phyloP scores from a whole-genome alignment of 2,113 vertebrate species.

The Neodon shergylaensis region DNA sequence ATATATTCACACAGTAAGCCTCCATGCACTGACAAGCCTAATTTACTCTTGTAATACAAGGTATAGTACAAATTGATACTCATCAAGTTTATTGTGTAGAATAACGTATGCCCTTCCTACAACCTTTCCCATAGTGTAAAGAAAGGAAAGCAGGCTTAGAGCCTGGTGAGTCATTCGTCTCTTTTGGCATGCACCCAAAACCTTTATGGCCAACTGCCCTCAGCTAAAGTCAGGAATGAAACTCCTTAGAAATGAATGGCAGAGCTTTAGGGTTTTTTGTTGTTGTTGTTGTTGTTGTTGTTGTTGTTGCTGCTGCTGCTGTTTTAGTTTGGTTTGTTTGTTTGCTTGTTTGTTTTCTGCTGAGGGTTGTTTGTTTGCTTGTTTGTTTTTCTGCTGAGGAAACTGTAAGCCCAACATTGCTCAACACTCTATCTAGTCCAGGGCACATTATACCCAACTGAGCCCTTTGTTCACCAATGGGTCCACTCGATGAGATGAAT shows the following conservation, averaged over 20 bases:
- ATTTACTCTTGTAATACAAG: background rate
- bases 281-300: background rate
- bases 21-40: background rate
- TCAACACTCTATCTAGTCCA: background rate
- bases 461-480: background rate
- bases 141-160: background rate
- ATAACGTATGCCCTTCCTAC: background rate
- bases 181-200: background rate
- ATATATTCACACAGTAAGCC: background rate
- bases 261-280: background rate
- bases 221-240: background rate
- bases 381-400: background rate
- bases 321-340: background rate
- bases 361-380: background rate
- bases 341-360: background rate
- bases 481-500: background rate
- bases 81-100: background rate
- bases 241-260: background rate
- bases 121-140: background rate
- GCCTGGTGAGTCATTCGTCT: background rate
- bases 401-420: background rate
- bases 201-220: background rate
- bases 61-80: background rate
- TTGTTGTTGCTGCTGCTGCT: background rate
- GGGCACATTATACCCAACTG: background rate